These are phyloP conservation scores for Hypsibius dujardini DNA, from an alignment of 1,140 invertebrate species.

Conservation along the genomic window DNA sequence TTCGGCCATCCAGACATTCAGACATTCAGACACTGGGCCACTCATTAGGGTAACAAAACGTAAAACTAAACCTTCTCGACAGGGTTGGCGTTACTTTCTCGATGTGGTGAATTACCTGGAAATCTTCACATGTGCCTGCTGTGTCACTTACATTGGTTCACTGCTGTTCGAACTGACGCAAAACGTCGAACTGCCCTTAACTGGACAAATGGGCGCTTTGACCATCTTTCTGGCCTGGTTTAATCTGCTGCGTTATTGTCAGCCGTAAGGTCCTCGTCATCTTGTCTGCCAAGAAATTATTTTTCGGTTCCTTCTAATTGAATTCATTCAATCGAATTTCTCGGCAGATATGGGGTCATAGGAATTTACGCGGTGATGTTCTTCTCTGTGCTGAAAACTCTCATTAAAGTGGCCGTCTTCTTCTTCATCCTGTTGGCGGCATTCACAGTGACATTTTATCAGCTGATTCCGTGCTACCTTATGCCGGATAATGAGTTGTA, in stretches of 20 bases:
- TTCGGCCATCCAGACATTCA: too few relatives aligned
- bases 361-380: constrained; percentile 44
- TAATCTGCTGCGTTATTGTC: constrained; percentile 35
- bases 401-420: constrained; percentile 37
- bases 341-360: constrained; percentile 35
- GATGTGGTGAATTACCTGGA: constrained; percentile 14
- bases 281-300: too few relatives aligned
- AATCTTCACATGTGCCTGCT: not conserved
- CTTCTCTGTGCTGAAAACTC: constrained; percentile 38
- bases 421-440: constrained; percentile 39
- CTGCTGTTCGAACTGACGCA: not conserved
- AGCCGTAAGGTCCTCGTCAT: constrained; percentile 12
- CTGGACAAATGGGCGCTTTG: constrained; percentile 36
- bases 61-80: not conserved
- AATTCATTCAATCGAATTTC: constrained; percentile 20
- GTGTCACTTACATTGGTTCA: not conserved
- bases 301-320: not conserved
- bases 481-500: too few relatives aligned
- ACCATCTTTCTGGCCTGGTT: constrained; percentile 38
- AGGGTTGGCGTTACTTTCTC: constrained; percentile 5
- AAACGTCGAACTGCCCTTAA: not conserved
- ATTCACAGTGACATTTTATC: constrained; percentile 37
- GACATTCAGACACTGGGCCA: too few relatives aligned
- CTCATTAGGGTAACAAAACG: too few relatives aligned
- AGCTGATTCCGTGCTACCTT: constrained; percentile 31